Evolutionary conservation across 2,888 invertebrate genomes (phyloP).

Genomic region (Laspeyria flexula): DNA sequence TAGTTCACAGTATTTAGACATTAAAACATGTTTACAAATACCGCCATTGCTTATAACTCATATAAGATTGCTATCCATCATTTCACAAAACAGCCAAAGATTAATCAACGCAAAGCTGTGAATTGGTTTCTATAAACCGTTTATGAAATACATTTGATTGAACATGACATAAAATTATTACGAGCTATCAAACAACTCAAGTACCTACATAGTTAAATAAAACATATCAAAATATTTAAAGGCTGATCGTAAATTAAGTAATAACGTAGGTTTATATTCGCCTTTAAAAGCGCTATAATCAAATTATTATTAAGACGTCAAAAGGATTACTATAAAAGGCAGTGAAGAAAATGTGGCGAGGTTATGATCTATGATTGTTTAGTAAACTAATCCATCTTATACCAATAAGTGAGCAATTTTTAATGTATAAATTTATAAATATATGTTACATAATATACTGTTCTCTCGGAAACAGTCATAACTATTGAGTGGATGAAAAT

Average conservation of each 20-base stretch:
- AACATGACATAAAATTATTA: constrained; percentile 52
- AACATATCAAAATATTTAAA: constrained; percentile 39
- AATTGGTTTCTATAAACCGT: constrained; percentile 51
- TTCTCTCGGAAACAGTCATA: too few relatives aligned
- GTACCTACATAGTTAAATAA: constrained; percentile 30
- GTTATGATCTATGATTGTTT: constrained; percentile 4
- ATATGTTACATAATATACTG: too few relatives aligned
- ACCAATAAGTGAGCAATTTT: background rate
- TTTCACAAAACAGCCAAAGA: constrained; percentile 28
- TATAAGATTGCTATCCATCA: constrained; percentile 7
- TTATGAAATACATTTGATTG: constrained; percentile 53
- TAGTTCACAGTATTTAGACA: constrained; percentile 12
- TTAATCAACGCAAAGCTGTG: constrained; percentile 42
- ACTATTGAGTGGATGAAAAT: too few relatives aligned
- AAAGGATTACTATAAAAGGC: constrained; percentile 14
- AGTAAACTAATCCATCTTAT: too few relatives aligned
- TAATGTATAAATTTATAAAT: too few relatives aligned
- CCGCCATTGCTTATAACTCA: constrained; percentile 1
- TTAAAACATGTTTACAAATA: constrained; percentile 14
- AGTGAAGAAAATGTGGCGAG: constrained; percentile 1
- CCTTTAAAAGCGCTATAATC: constrained; percentile 22
- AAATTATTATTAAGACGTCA: constrained; percentile 20
- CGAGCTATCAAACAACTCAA: constrained; percentile 44
- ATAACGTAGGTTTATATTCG: constrained; percentile 33
- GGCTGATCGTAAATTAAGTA: constrained; percentile 39